These are phyloP conservation scores for Megathymus violae DNA, from an alignment of 1,140 invertebrate species.

Conservation along the genomic window DNA sequence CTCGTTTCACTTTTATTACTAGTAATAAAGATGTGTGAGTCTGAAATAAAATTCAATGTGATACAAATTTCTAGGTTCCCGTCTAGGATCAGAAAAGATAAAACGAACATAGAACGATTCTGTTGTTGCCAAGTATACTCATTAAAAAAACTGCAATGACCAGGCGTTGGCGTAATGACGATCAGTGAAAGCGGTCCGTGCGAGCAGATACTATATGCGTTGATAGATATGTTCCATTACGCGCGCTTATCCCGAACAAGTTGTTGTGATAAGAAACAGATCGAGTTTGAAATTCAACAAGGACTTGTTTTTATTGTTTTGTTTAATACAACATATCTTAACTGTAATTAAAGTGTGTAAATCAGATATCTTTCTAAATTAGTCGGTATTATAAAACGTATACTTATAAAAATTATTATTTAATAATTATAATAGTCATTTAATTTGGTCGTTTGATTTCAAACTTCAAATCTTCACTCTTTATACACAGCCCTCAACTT, in stretches of 20 bases:
- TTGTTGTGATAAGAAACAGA: slow-evolving; percentile 49
- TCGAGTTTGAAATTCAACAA: neutral
- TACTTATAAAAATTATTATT: too few relatives aligned
- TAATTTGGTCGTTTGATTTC: too few relatives aligned
- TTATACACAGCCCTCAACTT: too few relatives aligned
- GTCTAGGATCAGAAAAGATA: too few relatives aligned
- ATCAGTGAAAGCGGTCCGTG: slow-evolving; percentile 58
- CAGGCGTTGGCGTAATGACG: slow-evolving; percentile 33
- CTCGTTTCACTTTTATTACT: too few relatives aligned
- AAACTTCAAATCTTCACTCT: too few relatives aligned
- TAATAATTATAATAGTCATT: too few relatives aligned
- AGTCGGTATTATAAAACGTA: too few relatives aligned
- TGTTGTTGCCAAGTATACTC: slow-evolving; percentile 3
- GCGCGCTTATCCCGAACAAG: slow-evolving; percentile 31
- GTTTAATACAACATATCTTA: neutral
- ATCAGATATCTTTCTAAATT: too few relatives aligned
- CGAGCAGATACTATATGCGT: slow-evolving; percentile 46
- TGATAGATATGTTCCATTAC: slow-evolving; percentile 38
- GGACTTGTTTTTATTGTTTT: slow-evolving; percentile 8
- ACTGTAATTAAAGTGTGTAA: neutral
- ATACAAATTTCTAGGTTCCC: too few relatives aligned
- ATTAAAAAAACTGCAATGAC: slow-evolving; percentile 47
- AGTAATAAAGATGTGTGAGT: too few relatives aligned
- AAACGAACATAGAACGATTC: neutral
- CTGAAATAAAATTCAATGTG: too few relatives aligned